Base-by-base conservation (phyloP, 2,797 vertebrate genomes). In the Gobionotothen gibberifrons region DNA sequence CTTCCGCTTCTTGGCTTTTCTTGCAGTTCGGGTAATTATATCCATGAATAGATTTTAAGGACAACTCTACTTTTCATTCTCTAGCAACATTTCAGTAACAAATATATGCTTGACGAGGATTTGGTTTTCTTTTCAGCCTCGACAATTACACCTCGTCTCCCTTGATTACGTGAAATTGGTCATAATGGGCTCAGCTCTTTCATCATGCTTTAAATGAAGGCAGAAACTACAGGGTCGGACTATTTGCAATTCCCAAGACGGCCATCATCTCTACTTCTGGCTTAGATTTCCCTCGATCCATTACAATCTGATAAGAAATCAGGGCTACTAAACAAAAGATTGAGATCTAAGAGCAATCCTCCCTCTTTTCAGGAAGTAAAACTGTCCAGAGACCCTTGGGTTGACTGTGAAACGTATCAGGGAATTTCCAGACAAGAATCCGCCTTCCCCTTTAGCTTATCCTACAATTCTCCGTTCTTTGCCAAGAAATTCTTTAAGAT, bases 361-460 rank as follows among this genome's bases (percentile, higher is more conserved):
- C 74, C 74, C 64, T 64, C 46, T 71, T 65, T 56, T 74, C 40
- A 79, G 76, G 72, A 83, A 83, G 83, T 83, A 75, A 86, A 89
- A 79, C 69, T 81, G 68, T 74, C 69, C 69, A 76, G 76, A 85
- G 82, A 87, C 56, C 47, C 68, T 82, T 80, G 12, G 56, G 21
- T 78, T 77, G 61, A 74, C 69, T 51, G 55, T 81, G 67, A 70
- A 69, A 60, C 32, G 46, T 82, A 64, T 79, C 16, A 48, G 83
- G 84, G 87, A 84, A 74, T 82, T 88, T 89, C 87, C 83, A 84
- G 46, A 81, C 64, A 84, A 81, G 65, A 83, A 76, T 75, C 82
- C 79, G 9, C 72, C 22, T 29, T 43, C 51, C 74, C 69, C 55
- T 74, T 68, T 44, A 56, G 12, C 14, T 70, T 69, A 78, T 70